Evolutionary conservation across 2,888 invertebrate genomes (phyloP).

Genomic region (Tetramorium bicarinatum): DNA sequence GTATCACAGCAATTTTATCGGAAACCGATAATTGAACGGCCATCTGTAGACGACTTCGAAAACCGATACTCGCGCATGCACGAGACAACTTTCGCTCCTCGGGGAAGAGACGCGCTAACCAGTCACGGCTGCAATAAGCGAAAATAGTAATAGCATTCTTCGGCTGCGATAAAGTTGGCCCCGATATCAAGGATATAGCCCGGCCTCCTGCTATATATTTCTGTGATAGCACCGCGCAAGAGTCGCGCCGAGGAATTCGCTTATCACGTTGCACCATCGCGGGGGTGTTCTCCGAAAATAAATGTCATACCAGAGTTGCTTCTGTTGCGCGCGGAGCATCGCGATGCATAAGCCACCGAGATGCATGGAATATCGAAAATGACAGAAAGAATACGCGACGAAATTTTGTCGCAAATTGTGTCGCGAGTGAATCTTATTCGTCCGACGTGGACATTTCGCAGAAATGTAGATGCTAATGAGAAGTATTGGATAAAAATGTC

Average conservation of each 20-base stretch:
- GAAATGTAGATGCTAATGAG: not conserved
- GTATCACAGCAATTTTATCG: conserved; percentile 54
- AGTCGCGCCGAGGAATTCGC: conserved; percentile 25
- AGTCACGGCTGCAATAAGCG: conserved; percentile 41
- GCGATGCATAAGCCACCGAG: not conserved
- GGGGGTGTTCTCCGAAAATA: conserved; percentile 11
- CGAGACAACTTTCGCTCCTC: conserved; percentile 48
- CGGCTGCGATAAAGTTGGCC: not conserved
- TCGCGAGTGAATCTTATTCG: not conserved
- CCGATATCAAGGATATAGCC: conserved; percentile 27
- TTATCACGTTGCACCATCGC: conserved; percentile 11
- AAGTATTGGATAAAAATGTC: not conserved
- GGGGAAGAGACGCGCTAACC: conserved; percentile 26
- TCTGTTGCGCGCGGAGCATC: not conserved
- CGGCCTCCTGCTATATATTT: not conserved
- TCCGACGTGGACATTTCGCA: not conserved
- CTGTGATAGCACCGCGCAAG: not conserved
- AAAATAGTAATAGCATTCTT: conserved; percentile 52
- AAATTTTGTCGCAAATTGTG: conserved; percentile 7
- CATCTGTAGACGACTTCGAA: conserved; percentile 51
- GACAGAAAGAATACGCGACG: not conserved
- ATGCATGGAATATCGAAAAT: not conserved
- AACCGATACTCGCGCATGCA: conserved; percentile 49
- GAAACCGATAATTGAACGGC: conserved; percentile 57
- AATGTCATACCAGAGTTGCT: not conserved